phyloP scores from a whole-genome alignment of 1,140 invertebrate genomes.

The Probaryconus sp. region DNA sequence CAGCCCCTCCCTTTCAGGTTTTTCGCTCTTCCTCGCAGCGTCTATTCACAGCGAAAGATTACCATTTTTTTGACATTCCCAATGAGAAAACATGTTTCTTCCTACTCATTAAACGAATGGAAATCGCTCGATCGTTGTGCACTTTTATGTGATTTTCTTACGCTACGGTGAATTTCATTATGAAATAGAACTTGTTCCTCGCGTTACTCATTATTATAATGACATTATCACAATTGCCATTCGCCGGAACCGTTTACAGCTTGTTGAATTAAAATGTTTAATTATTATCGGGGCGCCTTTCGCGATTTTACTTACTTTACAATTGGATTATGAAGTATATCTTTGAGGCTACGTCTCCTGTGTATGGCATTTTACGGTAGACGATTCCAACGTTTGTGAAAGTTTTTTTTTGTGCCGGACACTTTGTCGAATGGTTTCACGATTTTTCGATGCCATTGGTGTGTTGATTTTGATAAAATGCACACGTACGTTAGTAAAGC shows the following conservation, averaged over 20 bases:
- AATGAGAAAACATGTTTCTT: constrained; percentile 62
- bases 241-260: constrained; percentile 26
- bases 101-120: constrained; percentile 62
- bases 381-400: no score
- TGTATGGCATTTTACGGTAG: no score
- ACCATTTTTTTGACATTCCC: constrained; percentile 64
- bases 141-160: constrained; percentile 55
- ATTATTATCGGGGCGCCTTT: no score
- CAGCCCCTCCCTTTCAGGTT: constrained; percentile 64
- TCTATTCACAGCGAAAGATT: constrained; percentile 61
- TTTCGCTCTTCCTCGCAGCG: constrained; percentile 61
- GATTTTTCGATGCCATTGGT: no score
- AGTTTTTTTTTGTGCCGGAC: no score
- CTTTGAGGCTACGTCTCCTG: no score
- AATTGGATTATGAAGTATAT: no score
- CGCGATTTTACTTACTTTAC: no score
- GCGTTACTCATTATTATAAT: constrained; percentile 60
- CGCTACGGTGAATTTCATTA: constrained; percentile 60
- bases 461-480: no score
- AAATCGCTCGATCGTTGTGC: constrained; percentile 62
- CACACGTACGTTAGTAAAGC: no score
- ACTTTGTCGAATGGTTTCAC: no score
- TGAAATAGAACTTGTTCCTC: constrained; percentile 46
- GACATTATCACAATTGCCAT: constrained; percentile 43
- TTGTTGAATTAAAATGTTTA: constrained; percentile 21